Evolutionary conservation across 2,797 vertebrate genomes (phyloP), one percentile per base, ranked within the genome.

Genomic region (Gadopsis marmoratus): DNA sequence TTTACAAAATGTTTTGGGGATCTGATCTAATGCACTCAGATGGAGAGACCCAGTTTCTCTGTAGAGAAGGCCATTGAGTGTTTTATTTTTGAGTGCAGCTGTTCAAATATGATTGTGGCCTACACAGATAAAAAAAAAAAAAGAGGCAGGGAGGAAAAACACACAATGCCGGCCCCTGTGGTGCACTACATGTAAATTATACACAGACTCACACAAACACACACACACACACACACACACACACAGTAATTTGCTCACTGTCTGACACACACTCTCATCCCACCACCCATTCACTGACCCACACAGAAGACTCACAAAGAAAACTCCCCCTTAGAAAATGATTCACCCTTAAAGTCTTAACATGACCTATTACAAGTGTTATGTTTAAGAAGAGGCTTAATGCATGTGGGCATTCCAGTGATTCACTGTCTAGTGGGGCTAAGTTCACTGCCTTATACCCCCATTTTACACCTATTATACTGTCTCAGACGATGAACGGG

Each of bases 101-200:
- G 93, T 94, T 94, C 91, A 94, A 95, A 94, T 93, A 94, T 82
- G 90, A 93, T 92, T 92, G 86, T 89, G 83, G 87, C 72, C 78
- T 88, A 78, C 81, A 84, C 81, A 86, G 89, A 94, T 85, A 81
- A 82, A 86, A 82, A 88, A 76, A 79, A 82, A 82, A 77, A 82
- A 77, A 59, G 26, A 76, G 43, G 33, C 72, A 70, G 23, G 12
- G 61, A 85, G 88, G 83, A 88, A 85, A 90, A 86, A 86, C 84
- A 91, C 82, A 90, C 87, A 91, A 84, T 76, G 62, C 60, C 61
- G 78, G 69, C 48, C 26, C 16, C 59, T 76, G 59, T 67, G 60
- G 29, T 81, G 69, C 41, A 58, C 45, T 78, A 47, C 69, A 80
- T 14, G 55, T 66, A 55, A 65, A 86, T 67, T 67, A 73, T 45